Evolutionary conservation across 2,888 invertebrate species (phyloP).

Genomic region (Andrena hattorfiana): DNA sequence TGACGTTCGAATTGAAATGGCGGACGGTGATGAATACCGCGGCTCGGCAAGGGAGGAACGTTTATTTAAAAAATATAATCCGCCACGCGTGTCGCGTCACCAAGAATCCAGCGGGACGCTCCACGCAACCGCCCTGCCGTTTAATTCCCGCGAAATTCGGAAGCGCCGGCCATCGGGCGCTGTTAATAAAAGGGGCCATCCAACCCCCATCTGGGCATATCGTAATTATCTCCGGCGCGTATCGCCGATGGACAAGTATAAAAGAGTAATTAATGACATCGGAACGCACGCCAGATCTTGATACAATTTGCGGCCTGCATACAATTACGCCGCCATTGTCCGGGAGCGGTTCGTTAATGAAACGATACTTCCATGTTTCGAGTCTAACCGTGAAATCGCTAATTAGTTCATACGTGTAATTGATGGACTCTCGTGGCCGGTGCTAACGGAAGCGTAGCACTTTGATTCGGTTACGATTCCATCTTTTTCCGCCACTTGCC

Average conservation of each 20-base stretch:
- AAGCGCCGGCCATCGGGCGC: neutral
- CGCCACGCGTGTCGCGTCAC: neutral
- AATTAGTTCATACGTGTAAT: conserved; percentile 17
- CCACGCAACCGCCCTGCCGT: neutral
- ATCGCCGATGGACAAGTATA: neutral
- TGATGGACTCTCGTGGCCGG: neutral
- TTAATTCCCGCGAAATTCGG: conserved; percentile 10
- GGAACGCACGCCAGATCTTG: neutral
- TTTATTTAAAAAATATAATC: conserved; percentile 43
- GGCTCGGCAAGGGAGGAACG: conserved; percentile 16
- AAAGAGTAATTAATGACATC: conserved; percentile 13
- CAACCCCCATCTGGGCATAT: neutral
- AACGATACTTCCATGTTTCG: neutral
- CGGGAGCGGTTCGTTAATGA: neutral
- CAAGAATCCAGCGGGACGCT: neutral
- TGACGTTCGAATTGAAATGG: conserved; percentile 24
- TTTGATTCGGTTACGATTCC: neutral
- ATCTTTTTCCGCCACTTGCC: neutral
- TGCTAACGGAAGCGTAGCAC: neutral
- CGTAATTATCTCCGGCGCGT: neutral
- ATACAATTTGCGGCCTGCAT: conserved; percentile 4
- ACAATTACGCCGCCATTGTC: neutral
- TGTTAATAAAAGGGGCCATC: conserved; percentile 4
- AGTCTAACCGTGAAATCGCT: neutral
- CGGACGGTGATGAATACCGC: conserved; percentile 25